Base-by-base conservation (phyloP, 2,113 vertebrate species). In the Apodemus sylvaticus region DNA sequence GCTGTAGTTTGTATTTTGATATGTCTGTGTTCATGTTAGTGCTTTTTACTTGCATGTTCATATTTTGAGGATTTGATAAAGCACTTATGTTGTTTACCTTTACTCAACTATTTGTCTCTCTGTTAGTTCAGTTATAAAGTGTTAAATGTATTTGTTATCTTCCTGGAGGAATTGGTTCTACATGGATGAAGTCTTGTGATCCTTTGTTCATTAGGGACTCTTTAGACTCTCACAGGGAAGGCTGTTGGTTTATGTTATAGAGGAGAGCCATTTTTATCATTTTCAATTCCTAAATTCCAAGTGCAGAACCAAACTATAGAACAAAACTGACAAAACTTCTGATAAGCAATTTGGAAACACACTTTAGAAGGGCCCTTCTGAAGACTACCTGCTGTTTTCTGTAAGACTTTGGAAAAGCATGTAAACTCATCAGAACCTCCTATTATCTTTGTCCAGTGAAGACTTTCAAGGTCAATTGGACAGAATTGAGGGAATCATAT, bases 11-110 rank as follows among this genome's bases (percentile, higher is more conserved):
- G 73, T 91, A 42, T 87, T 93, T 86, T 64, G 51, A 90, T 36
- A 77, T 66, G 17, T 17, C 91, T 94, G 48, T 58, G 31, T 58
- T 90, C 77, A 90, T 86, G 82, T 86, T 76, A 85, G 29, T 4
- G 73, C 53, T 77, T 90, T 85, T 78, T 16, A 45, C 77, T 78
- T 64, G 64, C 77, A 66, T 45, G 31, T 36, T 79, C 4, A 1
- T 70, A 22, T 79, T 93, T 93, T 76, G 87, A 89, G 83, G 62
- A 89, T 86, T 91, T 88, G 42, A 29, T 66, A n/a, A 81, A 74
- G 62, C 68, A 88, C 88, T 85, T 94, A 45, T 90, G 22, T 89
- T 70, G 22, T 82, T 88, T 87, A 81, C 34, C 13, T 81, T 96
- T 81, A 92, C 2, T 78, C 64, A 74, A 31, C 48, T 76, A 36